Evolutionary conservation across 2,113 vertebrate species (phyloP).

Genomic region (Otolemur garnettii): DNA sequence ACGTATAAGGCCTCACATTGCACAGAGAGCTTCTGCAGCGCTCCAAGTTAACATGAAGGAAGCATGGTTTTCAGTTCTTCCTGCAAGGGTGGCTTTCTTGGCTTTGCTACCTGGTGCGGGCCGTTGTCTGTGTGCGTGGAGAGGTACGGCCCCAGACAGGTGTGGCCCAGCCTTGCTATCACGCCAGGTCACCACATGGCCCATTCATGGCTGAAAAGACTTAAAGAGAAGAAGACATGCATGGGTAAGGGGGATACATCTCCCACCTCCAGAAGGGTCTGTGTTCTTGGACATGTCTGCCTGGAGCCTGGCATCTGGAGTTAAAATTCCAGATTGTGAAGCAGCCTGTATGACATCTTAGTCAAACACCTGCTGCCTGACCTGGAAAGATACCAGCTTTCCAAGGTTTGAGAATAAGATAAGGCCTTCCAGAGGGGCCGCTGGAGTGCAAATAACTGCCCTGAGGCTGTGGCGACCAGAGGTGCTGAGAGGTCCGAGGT

Average conservation of each 20-base stretch:
- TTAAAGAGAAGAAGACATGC: neutral
- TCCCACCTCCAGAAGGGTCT: accelerated
- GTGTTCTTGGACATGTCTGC: neutral
- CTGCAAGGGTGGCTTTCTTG: no score
- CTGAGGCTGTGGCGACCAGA: neutral
- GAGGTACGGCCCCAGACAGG: neutral
- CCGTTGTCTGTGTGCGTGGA: accelerated
- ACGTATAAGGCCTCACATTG: accelerated
- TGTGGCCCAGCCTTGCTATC: accelerated
- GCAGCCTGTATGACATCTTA: neutral
- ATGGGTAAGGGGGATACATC: neutral
- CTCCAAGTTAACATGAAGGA: neutral
- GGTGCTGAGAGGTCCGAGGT: neutral
- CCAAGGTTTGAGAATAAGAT: neutral
- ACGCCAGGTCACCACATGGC: accelerated
- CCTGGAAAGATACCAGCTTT: neutral
- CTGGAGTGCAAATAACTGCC: neutral
- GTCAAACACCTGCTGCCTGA: neutral
- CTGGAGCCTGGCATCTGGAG: neutral
- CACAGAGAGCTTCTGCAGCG: accelerated
- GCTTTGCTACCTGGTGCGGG: neutral
- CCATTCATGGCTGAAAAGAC: neutral
- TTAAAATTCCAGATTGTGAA: neutral
- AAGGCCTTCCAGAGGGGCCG: neutral
- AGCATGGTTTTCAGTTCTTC: neutral